Base-by-base conservation (phyloP, 2,888 invertebrate species). In the Holacanthella duospinosa region DNA sequence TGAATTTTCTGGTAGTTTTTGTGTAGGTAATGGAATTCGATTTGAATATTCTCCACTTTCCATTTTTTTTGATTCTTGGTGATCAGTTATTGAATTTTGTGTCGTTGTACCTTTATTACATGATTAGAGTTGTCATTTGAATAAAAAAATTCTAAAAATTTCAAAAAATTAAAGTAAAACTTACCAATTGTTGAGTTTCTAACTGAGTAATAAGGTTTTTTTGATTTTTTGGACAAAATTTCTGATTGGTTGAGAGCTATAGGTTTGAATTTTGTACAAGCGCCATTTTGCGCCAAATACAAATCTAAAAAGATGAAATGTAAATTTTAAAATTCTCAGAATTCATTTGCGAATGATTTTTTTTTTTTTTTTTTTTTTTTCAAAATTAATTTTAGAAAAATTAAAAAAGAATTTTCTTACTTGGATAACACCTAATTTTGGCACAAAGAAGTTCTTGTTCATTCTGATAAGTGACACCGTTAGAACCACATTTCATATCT, bases 381-480 rank as follows among this genome's bases (percentile, higher is more conserved):
- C 36, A 12, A 25, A 56, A 25, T 25, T 9, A 6, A 36, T 36
- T 36, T 9, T 6, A 36, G 36, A 36, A 36, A 36, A 16, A n/a
- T 48, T 9, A 21, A 29, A 29, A 25, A n/a, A 6, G n/a, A 25
- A 25, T 3, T 16, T 26, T 12, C 60, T 28, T 26, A 61, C 61
- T 55, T 25, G 56, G 6, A 56, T 29, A 29, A 21, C 61, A 61
- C 4, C 3, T 26, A 19, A n/a, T 44, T 43, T 44, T 36, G 12
- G 61, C 61, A 56, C 61, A 61, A 6, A 29, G 9, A 2, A 61
- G 36, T 29, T 61, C 61, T 16, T 56, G 25, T 2, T 9, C 6
- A 25, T 56, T 61, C 21, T 55, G 26, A 25, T 61, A 61, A 21
- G 61, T 56, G 12, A 61, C 53, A 9, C 61, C 61, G 27, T 61